Conservation (phyloP, 2,113 vertebrate species). For the Ivindomyrus marchei region DNA sequence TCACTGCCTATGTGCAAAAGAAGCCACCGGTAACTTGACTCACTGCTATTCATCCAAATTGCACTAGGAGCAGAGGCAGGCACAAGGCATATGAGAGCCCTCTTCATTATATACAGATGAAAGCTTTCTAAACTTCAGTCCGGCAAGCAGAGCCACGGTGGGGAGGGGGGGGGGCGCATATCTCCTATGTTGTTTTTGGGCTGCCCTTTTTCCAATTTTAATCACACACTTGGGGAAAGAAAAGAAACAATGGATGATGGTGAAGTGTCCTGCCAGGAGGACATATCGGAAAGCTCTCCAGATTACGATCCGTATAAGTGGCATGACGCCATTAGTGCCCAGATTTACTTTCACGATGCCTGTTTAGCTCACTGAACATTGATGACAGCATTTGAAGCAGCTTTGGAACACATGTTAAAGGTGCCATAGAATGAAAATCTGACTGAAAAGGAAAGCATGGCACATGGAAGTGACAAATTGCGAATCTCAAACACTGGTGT, state of each 20-base stretch:
- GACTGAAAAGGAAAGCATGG: background rate
- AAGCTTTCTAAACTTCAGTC: conserved; percentile 27
- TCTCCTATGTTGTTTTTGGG: conserved; percentile 30
- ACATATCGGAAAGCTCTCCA: conserved; percentile 15
- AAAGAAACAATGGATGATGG: conserved; percentile 20
- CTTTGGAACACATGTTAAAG: background rate
- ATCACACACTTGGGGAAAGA: conserved; percentile 14
- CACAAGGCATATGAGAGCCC: conserved; percentile 25
- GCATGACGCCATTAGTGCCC: background rate
- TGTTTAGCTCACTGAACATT: background rate
- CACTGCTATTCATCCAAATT: conserved; percentile 39
- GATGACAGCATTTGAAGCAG: background rate
- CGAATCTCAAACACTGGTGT: background rate
- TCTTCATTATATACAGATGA: conserved; percentile 25
- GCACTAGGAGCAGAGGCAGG: conserved; percentile 34
- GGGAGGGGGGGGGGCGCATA: background rate
- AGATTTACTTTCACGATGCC: background rate
- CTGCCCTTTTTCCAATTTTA: conserved; percentile 15
- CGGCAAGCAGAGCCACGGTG: conserved; percentile 8
- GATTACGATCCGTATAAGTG: background rate
- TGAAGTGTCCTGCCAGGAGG: conserved; percentile 19
- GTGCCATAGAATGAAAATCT: background rate
- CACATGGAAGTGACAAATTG: background rate
- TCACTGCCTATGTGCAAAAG: conserved; percentile 43
- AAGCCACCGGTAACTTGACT: conserved; percentile 40